phyloP scores from a whole-genome alignment of 1,140 invertebrate genomes.

The Sitodiplosis mosellana region DNA sequence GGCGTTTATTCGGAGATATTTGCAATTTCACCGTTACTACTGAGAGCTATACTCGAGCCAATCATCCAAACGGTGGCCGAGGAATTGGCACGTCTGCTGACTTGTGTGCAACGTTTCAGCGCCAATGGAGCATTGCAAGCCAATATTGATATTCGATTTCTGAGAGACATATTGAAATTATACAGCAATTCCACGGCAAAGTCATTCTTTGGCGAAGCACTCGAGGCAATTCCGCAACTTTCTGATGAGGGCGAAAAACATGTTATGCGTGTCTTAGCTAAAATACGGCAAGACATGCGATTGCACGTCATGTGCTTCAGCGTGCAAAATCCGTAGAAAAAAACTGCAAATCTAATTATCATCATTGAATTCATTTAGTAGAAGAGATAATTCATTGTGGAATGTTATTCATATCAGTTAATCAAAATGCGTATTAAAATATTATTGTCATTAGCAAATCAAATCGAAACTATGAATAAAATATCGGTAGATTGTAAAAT shows the following conservation, averaged over 20 bases:
- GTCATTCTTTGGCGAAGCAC: constrained; percentile 22
- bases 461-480: too few relatives aligned
- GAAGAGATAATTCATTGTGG: too few relatives aligned
- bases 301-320: constrained; percentile 24
- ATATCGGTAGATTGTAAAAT: too few relatives aligned
- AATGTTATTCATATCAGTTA: too few relatives aligned
- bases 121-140: constrained; percentile 22
- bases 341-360: neutral
- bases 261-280: constrained; percentile 22
- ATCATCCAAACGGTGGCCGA: constrained; percentile 82
- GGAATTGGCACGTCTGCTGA: constrained; percentile 71
- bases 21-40: constrained; percentile 52
- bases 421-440: too few relatives aligned
- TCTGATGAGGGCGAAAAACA: constrained; percentile 16
- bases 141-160: constrained; percentile 18
- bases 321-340: constrained; percentile 15
- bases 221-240: constrained; percentile 21
- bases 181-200: constrained; percentile 24
- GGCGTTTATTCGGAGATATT: constrained; percentile 80
- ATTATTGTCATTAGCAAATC: too few relatives aligned
- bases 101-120: constrained; percentile 35
- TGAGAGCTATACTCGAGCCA: constrained; percentile 57
- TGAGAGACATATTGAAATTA: constrained; percentile 17
- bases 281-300: constrained; percentile 23
- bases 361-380: too few relatives aligned